A percentile compares a stretch with the other conserved stretches of the same genome.
Evolutionary conservation across 2,113 vertebrate genomes (phyloP).

Genomic region (Phycodurus eques): DNA sequence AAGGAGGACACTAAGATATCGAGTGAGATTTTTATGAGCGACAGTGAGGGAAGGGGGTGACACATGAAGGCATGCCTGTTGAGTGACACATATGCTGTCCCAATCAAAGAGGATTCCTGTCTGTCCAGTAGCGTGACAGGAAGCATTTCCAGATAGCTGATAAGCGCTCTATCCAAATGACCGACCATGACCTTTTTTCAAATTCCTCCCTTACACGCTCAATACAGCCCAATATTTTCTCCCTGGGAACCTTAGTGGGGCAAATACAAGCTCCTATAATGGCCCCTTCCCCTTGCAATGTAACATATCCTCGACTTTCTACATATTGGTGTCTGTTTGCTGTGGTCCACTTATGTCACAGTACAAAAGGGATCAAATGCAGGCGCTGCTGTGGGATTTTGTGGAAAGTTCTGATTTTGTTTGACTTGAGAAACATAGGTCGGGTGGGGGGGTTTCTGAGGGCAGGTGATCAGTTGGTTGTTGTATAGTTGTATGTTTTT

Average conservation of each 20-base stretch:
- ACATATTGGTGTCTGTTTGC: constrained; percentile 58
- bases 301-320: constrained; percentile 66
- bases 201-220: constrained; percentile 35
- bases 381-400: constrained; percentile 64
- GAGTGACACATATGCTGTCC: constrained; percentile 61
- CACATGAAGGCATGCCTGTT: constrained; percentile 56
- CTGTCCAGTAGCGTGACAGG: constrained; percentile 61
- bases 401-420: constrained; percentile 27
- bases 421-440: background rate
- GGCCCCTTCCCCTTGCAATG: constrained; percentile 34
- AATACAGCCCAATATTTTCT: constrained; percentile 38
- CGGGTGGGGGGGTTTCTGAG: background rate
- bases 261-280: constrained; percentile 41
- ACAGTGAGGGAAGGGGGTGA: constrained; percentile 9
- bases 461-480: background rate
- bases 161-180: constrained; percentile 55
- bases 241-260: constrained; percentile 24
- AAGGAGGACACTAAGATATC: background rate
- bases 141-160: constrained; percentile 61
- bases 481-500: background rate
- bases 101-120: constrained; percentile 57
- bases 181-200: constrained; percentile 47
- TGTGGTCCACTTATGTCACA: constrained; percentile 35
- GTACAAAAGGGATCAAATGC: constrained; percentile 71
- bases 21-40: constrained; percentile 16